Evolutionary conservation across 1,140 invertebrate genomes (phyloP).

Genomic region (Zaprionus taronus): DNA sequence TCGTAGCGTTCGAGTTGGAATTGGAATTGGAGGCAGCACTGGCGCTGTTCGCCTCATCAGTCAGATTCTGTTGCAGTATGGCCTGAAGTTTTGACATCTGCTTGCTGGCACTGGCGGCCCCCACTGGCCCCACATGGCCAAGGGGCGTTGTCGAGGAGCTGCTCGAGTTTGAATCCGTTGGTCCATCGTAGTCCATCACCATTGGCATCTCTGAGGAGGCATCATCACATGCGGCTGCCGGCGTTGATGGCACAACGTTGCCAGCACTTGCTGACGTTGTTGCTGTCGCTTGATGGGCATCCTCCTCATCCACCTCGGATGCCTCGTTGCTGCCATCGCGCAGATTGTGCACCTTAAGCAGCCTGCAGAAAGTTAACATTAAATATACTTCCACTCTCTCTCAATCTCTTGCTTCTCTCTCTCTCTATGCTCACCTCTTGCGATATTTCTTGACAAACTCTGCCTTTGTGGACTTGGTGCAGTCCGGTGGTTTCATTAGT

Average conservation of each 20-base stretch:
- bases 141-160: slow-evolving; percentile 56
- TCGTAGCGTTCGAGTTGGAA: slow-evolving; percentile 1
- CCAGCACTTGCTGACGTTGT: slow-evolving; percentile 55
- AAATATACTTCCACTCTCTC: not conserved
- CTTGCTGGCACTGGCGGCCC: slow-evolving; percentile 26
- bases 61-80: slow-evolving; percentile 75
- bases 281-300: slow-evolving; percentile 10
- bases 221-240: slow-evolving; percentile 21
- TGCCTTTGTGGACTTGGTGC: slow-evolving; percentile 86
- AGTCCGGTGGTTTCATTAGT: slow-evolving; percentile 87
- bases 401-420: too few relatives aligned
- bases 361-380: slow-evolving; percentile 84
- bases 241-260: slow-evolving; percentile 19
- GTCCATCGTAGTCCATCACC: slow-evolving; percentile 71
- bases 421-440: slow-evolving; percentile 85
- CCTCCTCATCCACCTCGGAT: slow-evolving; percentile 76
- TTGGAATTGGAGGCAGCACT: not conserved
- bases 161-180: slow-evolving; percentile 71
- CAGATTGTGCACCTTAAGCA: slow-evolving; percentile 89
- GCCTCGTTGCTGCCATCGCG: slow-evolving; percentile 87
- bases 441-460: slow-evolving; percentile 88
- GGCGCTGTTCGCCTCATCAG: slow-evolving; percentile 12
- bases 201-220: slow-evolving; percentile 48
- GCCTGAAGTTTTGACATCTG: slow-evolving; percentile 79
- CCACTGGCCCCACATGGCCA: slow-evolving; percentile 8